Conservation (phyloP, 2,888 invertebrate genomes). For the Helicoverpa assulta region DNA sequence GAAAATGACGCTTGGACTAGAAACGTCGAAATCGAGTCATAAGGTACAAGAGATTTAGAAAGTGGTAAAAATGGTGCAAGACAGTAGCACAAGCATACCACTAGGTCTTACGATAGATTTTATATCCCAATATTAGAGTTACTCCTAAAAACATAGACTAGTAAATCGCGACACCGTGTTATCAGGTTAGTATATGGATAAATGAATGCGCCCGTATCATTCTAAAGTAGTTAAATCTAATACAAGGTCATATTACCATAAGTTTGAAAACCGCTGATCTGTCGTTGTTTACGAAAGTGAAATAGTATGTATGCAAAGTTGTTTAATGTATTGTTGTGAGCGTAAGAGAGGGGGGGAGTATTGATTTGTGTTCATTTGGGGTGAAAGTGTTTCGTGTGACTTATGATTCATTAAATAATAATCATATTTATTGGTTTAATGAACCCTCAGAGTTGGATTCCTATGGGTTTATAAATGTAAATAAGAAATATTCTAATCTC, state of each 20-base stretch:
- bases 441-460: slow-evolving; percentile 4
- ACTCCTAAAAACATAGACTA: no score
- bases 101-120: no score
- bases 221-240: background rate
- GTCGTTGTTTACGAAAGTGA: slow-evolving; percentile 42
- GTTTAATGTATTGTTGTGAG: slow-evolving; percentile 40
- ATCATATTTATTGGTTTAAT: slow-evolving; percentile 4
- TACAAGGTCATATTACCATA: background rate
- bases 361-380: slow-evolving; percentile 37
- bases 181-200: no score
- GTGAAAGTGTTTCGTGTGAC: slow-evolving; percentile 15
- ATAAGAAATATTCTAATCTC: no score
- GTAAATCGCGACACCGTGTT: no score
- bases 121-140: no score
- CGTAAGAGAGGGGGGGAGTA: slow-evolving; percentile 14
- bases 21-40: no score
- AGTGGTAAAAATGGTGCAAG: no score
- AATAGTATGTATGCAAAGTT: slow-evolving; percentile 54
- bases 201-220: no score
- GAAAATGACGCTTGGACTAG: no score
- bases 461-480: background rate
- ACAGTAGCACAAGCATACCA: no score
- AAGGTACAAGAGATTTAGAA: no score
- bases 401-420: slow-evolving; percentile 40
- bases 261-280: slow-evolving; percentile 32